Base-by-base conservation (phyloP, 64 coral and sea anemone species). In the Porites australiensis region DNA sequence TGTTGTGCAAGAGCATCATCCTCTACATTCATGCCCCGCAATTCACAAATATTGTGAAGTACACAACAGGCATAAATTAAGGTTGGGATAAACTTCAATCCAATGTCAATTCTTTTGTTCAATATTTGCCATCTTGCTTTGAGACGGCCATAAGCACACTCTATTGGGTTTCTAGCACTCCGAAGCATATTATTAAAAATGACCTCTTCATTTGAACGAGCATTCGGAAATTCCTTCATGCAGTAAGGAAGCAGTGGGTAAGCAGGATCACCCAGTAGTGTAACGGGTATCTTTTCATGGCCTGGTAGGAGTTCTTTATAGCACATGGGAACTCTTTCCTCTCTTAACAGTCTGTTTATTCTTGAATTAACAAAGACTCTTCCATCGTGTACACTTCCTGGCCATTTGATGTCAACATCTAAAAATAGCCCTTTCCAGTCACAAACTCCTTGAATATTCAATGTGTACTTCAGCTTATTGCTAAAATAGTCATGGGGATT, bases 21-120 rank as follows among this genome's bases (percentile, higher is more conserved):
- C 67, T 88, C 69, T 27, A 88, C 50, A 88, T 18, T 74, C 19
- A 52, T 50, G 52, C 64, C 67, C 49, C 50, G 62, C 49, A 69
- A 69, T 19, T 66, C 86, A 88, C 86, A 88, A 88, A 88, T 50
- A 65, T 88, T 88, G 55, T 88, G 65, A 50, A 88, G 55, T 64
- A 88, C 65, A 88, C 50, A 88, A 57, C 86, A 88, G 69, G 48
- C 69, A 60, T 88, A 88, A 74, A 74, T 74, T 74, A 73, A 18
- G 45, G 27, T 88, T 15, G 86, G 69, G 74, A 77, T 53, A 49
- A 53, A 10, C n/a, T 49, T 77, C 50, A 77, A 46, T 49, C 50
- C 44, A 18, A 77, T 77, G 74, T 53, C 74, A 49, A 16, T 77
- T 77, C 63, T 66, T 66, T 66, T 66, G 63, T 66, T 13, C 4